phyloP scores from a whole-genome alignment of 2,888 invertebrate species.

The Ornithoptera priamus region DNA sequence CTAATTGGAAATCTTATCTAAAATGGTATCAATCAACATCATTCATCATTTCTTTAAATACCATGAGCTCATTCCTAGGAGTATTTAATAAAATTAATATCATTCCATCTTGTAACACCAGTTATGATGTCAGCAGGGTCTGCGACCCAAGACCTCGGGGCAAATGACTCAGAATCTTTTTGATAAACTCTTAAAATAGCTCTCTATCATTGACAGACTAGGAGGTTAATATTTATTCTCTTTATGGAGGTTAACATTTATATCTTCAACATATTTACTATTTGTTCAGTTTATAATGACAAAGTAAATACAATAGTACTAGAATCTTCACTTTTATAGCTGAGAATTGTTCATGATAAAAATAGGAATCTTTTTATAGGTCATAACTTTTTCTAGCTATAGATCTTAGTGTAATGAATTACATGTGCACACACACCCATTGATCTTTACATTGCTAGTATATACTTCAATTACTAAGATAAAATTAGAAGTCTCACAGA shows the following conservation, averaged over 20 bases:
- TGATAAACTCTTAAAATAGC: constrained; percentile 25
- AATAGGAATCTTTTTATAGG: no score
- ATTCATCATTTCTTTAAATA: constrained; percentile 17
- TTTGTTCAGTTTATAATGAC: background rate
- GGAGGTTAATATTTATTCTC: background rate
- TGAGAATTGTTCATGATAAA: no score
- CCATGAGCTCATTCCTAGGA: constrained; percentile 23
- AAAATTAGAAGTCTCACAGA: background rate
- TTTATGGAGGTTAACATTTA: background rate
- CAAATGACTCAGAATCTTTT: constrained; percentile 19
- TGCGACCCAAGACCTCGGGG: constrained; percentile 19
- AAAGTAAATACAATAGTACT: no score
- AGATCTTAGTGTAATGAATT: no score
- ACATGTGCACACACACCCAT: no score
- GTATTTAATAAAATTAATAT: constrained; percentile 27
- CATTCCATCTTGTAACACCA: constrained; percentile 22
- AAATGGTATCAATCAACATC: background rate
- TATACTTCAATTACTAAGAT: background rate
- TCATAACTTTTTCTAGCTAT: no score
- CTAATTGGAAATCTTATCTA: background rate
- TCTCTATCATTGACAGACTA: background rate
- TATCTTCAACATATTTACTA: background rate
- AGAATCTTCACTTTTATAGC: no score
- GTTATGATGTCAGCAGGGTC: constrained; percentile 25
- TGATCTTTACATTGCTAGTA: no score